These are phyloP conservation scores for Onychomys torridus DNA, from an alignment of 2,797 vertebrate species.

Conservation along the genomic window DNA sequence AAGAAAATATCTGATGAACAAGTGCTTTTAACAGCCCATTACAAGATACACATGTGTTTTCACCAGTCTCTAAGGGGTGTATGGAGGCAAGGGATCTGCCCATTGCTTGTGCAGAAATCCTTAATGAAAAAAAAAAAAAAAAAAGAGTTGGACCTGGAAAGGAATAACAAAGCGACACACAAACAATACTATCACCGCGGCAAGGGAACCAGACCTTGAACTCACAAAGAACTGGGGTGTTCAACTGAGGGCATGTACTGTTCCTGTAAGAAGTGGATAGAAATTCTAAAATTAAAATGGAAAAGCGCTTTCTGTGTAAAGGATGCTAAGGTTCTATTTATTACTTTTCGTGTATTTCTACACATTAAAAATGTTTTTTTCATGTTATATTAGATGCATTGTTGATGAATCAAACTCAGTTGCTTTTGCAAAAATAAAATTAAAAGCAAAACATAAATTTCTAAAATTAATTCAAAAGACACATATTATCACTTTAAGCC, in stretches of 20 bases:
- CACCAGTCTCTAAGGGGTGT: slow-evolving; percentile 58
- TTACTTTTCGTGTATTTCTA: neutral
- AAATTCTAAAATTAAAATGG: slow-evolving; percentile 71
- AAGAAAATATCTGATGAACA: slow-evolving; percentile 81
- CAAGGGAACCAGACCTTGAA: slow-evolving; percentile 67
- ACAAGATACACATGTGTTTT: slow-evolving; percentile 70
- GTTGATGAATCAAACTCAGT: slow-evolving; percentile 22
- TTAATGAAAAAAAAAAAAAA: slow-evolving; percentile 58
- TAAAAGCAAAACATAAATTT: slow-evolving; percentile 23
- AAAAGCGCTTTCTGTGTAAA: slow-evolving; percentile 47
- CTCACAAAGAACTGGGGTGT: slow-evolving; percentile 50
- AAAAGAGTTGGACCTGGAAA: slow-evolving; percentile 48
- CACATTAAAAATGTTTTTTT: neutral
- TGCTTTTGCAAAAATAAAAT: slow-evolving; percentile 62
- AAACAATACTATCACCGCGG: slow-evolving; percentile 51
- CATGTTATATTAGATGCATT: neutral
- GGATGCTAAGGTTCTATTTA: neutral
- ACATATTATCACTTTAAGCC: slow-evolving; percentile 48
- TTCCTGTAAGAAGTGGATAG: slow-evolving; percentile 26
- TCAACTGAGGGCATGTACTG: neutral
- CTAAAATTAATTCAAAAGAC: slow-evolving; percentile 59
- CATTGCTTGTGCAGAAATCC: slow-evolving; percentile 72
- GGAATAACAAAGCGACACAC: slow-evolving; percentile 70
- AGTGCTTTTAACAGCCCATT: slow-evolving; percentile 78
- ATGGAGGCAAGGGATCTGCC: slow-evolving; percentile 58